Evolutionary conservation across 2,797 vertebrate species (phyloP).

Genomic region (Protosalanx chinensis): DNA sequence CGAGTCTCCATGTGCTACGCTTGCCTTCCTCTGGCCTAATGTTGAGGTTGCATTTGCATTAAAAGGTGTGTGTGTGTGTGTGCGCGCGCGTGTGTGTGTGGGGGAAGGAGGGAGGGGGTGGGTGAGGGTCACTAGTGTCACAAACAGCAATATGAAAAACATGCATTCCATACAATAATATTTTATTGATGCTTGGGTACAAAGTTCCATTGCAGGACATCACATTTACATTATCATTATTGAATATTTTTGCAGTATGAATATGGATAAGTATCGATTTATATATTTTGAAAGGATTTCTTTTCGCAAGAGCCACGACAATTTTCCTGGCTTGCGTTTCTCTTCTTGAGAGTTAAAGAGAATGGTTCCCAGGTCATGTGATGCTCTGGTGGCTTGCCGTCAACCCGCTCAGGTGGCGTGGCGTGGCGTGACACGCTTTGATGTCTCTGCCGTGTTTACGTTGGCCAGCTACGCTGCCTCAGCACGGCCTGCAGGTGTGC

Average conservation of each 20-base stretch:
- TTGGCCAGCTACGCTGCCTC: conserved; percentile 52
- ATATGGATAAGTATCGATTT: background rate
- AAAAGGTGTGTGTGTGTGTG: conserved; percentile 6
- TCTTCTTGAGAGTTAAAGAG: background rate
- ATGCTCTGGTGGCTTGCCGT: conserved; percentile 46
- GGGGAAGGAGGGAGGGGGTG: background rate
- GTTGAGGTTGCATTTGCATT: conserved; percentile 75
- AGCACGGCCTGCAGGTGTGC: conserved; percentile 65
- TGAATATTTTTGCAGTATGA: background rate
- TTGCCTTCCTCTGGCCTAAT: conserved; percentile 69
- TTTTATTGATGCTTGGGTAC: background rate
- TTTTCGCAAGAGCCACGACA: too few relatives aligned
- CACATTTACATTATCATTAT: background rate
- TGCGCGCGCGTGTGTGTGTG: background rate
- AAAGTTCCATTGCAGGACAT: background rate
- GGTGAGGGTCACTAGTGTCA: conserved; percentile 1
- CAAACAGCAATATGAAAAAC: conserved; percentile 4
- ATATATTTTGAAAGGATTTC: background rate
- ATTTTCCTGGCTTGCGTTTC: too few relatives aligned
- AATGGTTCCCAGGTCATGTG: conserved; percentile 49
- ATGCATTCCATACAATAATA: background rate
- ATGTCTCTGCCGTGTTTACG: conserved; percentile 63
- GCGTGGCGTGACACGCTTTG: conserved; percentile 54
- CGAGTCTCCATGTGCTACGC: conserved; percentile 69
- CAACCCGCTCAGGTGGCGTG: conserved; percentile 55